Conservation (phyloP, 1,140 invertebrate genomes). For the Drosophila busckii region DNA sequence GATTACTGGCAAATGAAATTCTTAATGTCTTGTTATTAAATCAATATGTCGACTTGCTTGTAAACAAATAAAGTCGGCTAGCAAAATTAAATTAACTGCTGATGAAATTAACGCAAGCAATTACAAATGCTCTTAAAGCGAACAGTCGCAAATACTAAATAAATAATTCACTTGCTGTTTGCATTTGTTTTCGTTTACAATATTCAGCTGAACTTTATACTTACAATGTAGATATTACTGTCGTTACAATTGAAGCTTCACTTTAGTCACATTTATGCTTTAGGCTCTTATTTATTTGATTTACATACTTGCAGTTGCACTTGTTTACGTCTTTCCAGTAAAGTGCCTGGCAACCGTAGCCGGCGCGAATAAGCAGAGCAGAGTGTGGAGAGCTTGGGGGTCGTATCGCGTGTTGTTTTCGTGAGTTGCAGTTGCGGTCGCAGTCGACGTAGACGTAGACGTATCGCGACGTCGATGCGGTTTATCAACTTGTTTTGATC, state of each 20-base stretch:
- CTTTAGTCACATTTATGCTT: conserved; percentile 19
- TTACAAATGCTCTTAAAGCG: too few species aligned
- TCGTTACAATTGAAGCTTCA: not conserved
- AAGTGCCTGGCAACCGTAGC: conserved; percentile 56
- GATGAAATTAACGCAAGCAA: too few species aligned
- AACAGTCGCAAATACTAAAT: too few species aligned
- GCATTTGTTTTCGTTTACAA: too few species aligned
- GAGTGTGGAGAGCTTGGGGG: not conserved
- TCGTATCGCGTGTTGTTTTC: conserved; percentile 47
- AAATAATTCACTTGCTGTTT: too few species aligned
- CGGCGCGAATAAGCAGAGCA: too few species aligned
- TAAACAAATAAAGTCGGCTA: too few species aligned
- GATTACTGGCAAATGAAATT: conserved; percentile 28
- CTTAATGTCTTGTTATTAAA: conserved; percentile 19
- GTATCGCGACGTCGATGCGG: conserved; percentile 8
- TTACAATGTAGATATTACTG: conserved; percentile 9
- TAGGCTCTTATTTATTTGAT: conserved; percentile 52
- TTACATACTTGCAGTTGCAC: conserved; percentile 35
- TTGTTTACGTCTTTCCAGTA: conserved; percentile 50
- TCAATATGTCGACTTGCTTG: not conserved
- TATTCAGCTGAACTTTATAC: too few species aligned
- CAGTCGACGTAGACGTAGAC: not conserved
- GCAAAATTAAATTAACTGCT: too few species aligned
- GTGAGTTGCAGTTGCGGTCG: conserved; percentile 25
- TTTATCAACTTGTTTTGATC: conserved; percentile 57